These are phyloP conservation scores for Isichthys henryi DNA, from an alignment of 2,113 vertebrate genomes.

Conservation along the genomic window DNA sequence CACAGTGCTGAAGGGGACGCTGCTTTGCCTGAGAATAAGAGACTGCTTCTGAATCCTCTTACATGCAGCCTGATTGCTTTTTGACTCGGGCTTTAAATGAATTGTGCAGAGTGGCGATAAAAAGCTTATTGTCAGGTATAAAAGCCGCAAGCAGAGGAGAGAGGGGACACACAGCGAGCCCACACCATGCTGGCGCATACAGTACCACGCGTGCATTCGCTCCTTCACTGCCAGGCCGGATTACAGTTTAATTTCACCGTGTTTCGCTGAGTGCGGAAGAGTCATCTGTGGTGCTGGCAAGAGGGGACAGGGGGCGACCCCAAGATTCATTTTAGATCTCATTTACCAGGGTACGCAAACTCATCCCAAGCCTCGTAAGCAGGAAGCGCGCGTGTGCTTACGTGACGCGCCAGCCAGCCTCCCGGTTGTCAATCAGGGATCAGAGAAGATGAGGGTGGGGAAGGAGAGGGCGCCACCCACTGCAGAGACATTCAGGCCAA, in stretches of 20 bases:
- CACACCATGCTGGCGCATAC: conserved; percentile 67
- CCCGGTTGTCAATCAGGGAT: background rate
- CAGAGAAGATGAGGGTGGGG: background rate
- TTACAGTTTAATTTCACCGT: conserved; percentile 73
- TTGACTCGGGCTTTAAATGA: conserved; percentile 73
- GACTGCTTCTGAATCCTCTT: conserved; percentile 74
- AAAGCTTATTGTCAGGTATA: conserved; percentile 74
- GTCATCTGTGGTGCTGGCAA: conserved; percentile 45
- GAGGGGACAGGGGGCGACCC: conserved; percentile 50
- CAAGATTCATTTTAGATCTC: conserved; percentile 55
- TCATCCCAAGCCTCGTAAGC: background rate
- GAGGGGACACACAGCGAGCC: conserved; percentile 67
- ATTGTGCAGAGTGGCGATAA: conserved; percentile 75
- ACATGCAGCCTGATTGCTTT: conserved; percentile 75
- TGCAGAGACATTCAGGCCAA: background rate
- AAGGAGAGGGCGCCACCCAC: background rate
- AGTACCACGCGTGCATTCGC: conserved; percentile 66
- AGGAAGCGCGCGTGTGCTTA: background rate
- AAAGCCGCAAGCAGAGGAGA: conserved; percentile 71
- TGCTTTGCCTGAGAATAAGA: conserved; percentile 72
- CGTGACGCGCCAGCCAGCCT: background rate
- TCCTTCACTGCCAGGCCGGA: conserved; percentile 71
- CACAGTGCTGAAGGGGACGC: conserved; percentile 67
- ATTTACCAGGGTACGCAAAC: conserved; percentile 44
- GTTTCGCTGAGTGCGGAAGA: conserved; percentile 64